Percentiles rank a stretch among this genome's conserved stretches.
Conservation (phyloP, 1,140 invertebrate species). For the Apis mellifera region DNA sequence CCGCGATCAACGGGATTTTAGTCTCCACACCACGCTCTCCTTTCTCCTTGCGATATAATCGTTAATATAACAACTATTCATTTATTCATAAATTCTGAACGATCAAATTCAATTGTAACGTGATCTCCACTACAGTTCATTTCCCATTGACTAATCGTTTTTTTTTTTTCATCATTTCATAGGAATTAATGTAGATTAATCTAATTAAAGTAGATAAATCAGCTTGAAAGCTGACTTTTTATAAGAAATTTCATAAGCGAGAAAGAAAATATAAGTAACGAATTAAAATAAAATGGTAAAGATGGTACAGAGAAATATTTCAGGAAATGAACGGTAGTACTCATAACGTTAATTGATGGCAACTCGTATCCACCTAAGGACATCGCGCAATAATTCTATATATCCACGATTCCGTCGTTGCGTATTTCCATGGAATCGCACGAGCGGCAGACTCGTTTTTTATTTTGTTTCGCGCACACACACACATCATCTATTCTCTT, state of each 20-base stretch:
- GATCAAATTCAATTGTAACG: conserved; percentile 82
- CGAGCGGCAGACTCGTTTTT: conserved; percentile 56
- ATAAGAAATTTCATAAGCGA: neutral
- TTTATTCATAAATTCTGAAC: conserved; percentile 82
- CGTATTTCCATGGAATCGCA: conserved; percentile 58
- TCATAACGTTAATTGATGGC: conserved; percentile 73
- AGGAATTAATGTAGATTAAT: conserved; percentile 7
- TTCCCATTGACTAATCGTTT: conserved; percentile 59
- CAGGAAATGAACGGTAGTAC: conserved; percentile 74
- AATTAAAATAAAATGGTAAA: conserved; percentile 3
- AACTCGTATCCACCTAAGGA: conserved; percentile 69
- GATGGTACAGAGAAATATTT: neutral
- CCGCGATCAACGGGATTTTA: conserved; percentile 19
- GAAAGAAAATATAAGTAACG: conserved; percentile 21
- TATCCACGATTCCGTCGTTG: conserved; percentile 52
- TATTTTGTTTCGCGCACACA: neutral
- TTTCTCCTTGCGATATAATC: conserved; percentile 74
- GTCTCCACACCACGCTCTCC: conserved; percentile 47
- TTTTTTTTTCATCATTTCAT: conserved; percentile 1
- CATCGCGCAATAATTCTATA: conserved; percentile 61
- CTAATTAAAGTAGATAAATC: conserved; percentile 31
- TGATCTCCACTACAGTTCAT: conserved; percentile 75
- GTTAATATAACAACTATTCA: conserved; percentile 80
- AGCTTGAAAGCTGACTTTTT: neutral
- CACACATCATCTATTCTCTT: conserved; percentile 40